Evolutionary conservation across 2,113 vertebrate genomes (phyloP).

Genomic region (Talpa occidentalis): DNA sequence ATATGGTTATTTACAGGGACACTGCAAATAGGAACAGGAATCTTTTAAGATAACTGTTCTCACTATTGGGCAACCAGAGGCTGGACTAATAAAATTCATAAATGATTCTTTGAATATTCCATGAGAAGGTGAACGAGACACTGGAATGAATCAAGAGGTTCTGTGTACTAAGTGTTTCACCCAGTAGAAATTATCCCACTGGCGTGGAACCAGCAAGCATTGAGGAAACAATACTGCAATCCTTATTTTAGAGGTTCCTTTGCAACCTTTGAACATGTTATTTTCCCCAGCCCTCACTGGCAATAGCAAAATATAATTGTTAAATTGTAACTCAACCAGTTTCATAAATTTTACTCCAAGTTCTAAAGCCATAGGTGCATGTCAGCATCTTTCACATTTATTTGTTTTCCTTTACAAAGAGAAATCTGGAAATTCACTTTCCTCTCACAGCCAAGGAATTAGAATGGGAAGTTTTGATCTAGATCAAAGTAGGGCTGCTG

Average conservation of each 20-base stretch:
- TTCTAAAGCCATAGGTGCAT: slow-evolving; percentile 50
- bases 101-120: slow-evolving; percentile 21
- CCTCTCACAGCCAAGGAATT: slow-evolving; percentile 48
- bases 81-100: background rate
- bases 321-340: slow-evolving; percentile 18
- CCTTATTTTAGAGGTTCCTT: slow-evolving; percentile 6
- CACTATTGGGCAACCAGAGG: background rate
- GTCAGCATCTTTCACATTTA: slow-evolving; percentile 30
- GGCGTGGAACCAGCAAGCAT: background rate
- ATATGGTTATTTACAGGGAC: slow-evolving; percentile 9
- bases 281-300: background rate
- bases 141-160: background rate
- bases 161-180: background rate
- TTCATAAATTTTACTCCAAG: slow-evolving; percentile 56
- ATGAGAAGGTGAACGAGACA: background rate
- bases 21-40: background rate
- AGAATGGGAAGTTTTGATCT: slow-evolving; percentile 61
- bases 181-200: background rate
- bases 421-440: slow-evolving; percentile 68
- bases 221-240: background rate
- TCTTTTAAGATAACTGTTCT: slow-evolving; percentile 14
- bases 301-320: slow-evolving; percentile 52
- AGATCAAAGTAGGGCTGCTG: slow-evolving; percentile 57
- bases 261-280: slow-evolving; percentile 5
- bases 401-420: slow-evolving; percentile 58